Conservation (phyloP, 2,888 invertebrate genomes). For the Rotaria magnacalcarata region DNA sequence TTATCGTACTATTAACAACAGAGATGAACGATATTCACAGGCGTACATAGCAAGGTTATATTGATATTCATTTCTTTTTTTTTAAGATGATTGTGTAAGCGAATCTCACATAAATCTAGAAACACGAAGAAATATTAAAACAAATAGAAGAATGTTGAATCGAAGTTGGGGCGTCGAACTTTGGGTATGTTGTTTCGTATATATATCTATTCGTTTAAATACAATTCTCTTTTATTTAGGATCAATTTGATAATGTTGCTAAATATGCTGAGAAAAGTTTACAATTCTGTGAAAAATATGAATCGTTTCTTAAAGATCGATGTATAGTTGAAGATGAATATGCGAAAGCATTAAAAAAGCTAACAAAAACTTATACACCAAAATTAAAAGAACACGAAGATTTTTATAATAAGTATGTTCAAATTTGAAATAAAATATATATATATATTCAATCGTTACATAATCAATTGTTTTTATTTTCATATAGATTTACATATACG, state of each 20-base stretch:
- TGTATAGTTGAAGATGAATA: slow-evolving; percentile 93
- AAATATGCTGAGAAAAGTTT: slow-evolving; percentile 93
- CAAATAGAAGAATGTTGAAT: neutral
- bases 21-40: slow-evolving; percentile 7
- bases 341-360: slow-evolving; percentile 64
- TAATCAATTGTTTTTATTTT: neutral
- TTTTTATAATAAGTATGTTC: slow-evolving; percentile 22
- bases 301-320: slow-evolving; percentile 87
- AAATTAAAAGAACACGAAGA: slow-evolving; percentile 43
- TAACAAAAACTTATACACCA: slow-evolving; percentile 45
- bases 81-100: slow-evolving; percentile 10
- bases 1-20: neutral
- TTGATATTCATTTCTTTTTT: neutral
- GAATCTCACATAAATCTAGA: neutral
- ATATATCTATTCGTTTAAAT: neutral
- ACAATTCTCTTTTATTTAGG: slow-evolving; percentile 65
- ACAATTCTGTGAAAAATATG: slow-evolving; percentile 91
- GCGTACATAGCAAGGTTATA: neutral
- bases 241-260: slow-evolving; percentile 94
- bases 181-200: slow-evolving; percentile 51
- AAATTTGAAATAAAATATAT: neutral
- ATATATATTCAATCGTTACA: no score
- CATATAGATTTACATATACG: slow-evolving; percentile 69
- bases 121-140: neutral
- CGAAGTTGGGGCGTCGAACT: slow-evolving; percentile 54